phyloP scores from a whole-genome alignment of 2,888 invertebrate genomes.

The Sarcophaga caerulescens region DNA sequence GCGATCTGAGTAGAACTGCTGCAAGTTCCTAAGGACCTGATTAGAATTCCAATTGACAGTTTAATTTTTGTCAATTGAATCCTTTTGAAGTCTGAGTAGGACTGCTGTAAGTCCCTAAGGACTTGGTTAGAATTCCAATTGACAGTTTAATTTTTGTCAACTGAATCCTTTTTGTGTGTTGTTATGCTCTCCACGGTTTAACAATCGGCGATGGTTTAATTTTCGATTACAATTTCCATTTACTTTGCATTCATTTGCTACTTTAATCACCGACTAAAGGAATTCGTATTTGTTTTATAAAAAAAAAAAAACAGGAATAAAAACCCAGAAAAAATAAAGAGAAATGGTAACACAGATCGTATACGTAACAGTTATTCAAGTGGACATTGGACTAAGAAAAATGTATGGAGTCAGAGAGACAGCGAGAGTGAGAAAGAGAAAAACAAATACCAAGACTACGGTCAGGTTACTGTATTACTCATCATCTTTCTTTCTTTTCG shows the following conservation, averaged over 20 bases:
- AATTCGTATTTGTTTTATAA: conserved; percentile 40
- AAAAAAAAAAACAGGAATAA: conserved; percentile 9
- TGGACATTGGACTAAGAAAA: conserved; percentile 61
- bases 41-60: too few relatives aligned
- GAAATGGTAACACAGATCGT: conserved; percentile 10
- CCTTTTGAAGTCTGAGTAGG: too few relatives aligned
- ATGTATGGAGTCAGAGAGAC: neutral
- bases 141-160: too few relatives aligned
- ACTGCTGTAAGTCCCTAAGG: too few relatives aligned
- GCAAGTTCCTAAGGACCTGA: too few relatives aligned
- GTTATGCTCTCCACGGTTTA: too few relatives aligned
- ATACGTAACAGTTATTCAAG: conserved; percentile 61
- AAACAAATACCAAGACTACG: conserved; percentile 36
- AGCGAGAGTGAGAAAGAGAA: neutral
- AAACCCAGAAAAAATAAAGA: conserved; percentile 1
- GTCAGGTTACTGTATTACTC: conserved; percentile 13
- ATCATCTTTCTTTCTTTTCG: neutral
- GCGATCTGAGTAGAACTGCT: too few relatives aligned
- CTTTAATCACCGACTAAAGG: conserved; percentile 49
- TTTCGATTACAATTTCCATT: conserved; percentile 15
- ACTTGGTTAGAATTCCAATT: too few relatives aligned
- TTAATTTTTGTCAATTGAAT: too few relatives aligned
- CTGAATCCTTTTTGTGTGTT: too few relatives aligned
- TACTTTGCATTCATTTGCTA: conserved; percentile 46
- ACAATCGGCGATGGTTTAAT: neutral